Percentiles rank a stretch among this genome's conserved stretches.
These are phyloP conservation scores for Oxyruncus cristatus DNA, from an alignment of 2,113 vertebrate genomes.

Conservation along the genomic window DNA sequence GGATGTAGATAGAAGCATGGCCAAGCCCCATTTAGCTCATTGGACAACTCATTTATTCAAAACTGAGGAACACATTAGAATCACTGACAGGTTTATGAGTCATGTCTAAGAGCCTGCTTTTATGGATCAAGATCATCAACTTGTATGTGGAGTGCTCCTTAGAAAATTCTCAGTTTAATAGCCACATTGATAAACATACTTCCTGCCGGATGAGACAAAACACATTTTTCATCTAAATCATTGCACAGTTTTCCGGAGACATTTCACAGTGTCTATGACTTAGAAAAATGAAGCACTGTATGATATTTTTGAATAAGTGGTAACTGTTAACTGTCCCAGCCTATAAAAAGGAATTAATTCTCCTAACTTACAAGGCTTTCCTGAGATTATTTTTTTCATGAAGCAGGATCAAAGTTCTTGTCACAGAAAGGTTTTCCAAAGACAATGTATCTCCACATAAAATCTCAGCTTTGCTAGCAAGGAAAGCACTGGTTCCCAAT, in stretches of 20 bases:
- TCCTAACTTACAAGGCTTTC: not conserved
- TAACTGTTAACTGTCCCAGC: not conserved
- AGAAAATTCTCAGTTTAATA: not conserved
- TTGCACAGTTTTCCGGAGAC: not conserved
- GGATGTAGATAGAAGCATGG: not conserved
- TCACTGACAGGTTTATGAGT: slow-evolving; percentile 5
- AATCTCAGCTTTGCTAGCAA: not conserved
- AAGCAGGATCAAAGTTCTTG: not conserved
- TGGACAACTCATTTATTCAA: not conserved
- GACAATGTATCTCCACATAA: not conserved
- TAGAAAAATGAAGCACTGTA: not conserved
- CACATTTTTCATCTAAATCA: slow-evolving; percentile 2
- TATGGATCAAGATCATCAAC: not conserved
- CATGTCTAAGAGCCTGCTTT: not conserved
- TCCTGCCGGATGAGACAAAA: slow-evolving; percentile 20
- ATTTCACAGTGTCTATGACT: not conserved
- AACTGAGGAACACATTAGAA: not conserved
- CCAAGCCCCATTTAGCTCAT: not conserved
- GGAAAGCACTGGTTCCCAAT: not conserved
- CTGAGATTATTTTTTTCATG: not conserved
- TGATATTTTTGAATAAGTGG: not conserved
- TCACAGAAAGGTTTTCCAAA: not conserved
- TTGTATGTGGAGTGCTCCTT: not conserved
- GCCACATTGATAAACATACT: slow-evolving; percentile 21
- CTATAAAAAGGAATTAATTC: not conserved